Percentiles rank a stretch among this genome's conserved stretches.
Evolutionary conservation across 2,113 vertebrate species (phyloP).

Genomic region (Stigmatopora nigra): DNA sequence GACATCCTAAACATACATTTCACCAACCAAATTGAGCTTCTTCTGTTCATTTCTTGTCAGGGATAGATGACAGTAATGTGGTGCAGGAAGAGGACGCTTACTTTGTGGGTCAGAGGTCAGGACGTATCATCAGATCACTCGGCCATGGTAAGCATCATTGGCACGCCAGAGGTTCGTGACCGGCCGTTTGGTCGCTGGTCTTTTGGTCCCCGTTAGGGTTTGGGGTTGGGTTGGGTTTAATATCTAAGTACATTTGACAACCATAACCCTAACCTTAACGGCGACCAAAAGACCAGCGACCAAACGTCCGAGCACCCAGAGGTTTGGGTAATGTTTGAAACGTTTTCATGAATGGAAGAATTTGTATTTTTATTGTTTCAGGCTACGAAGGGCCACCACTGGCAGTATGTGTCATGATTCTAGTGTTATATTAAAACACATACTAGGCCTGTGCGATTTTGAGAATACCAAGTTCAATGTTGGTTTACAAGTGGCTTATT

Average conservation of each 20-base stretch:
- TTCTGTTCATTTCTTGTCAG: not conserved
- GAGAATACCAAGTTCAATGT: no score
- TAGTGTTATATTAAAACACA: not conserved
- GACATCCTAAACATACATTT: not conserved
- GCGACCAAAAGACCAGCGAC: no score
- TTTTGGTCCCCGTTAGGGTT: no score
- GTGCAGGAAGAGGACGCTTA: conserved; percentile 60
- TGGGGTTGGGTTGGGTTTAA: no score
- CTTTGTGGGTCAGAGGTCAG: conserved; percentile 84
- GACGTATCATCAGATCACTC: conserved; percentile 79
- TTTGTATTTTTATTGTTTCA: not conserved
- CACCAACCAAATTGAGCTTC: not conserved
- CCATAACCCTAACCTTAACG: no score
- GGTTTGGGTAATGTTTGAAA: not conserved
- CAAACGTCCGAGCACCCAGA: no score
- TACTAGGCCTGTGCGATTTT: no score
- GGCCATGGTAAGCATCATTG: conserved; percentile 72
- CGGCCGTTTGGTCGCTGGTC: no score
- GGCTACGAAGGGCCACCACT: not conserved
- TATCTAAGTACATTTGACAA: no score
- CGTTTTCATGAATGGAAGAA: not conserved
- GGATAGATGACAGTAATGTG: conserved; percentile 38
- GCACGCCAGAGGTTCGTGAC: no score
- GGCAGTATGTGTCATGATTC: not conserved
- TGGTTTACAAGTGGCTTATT: no score